These are phyloP conservation scores for Atta texana DNA, from an alignment of 1,140 invertebrate genomes.

Conservation along the genomic window DNA sequence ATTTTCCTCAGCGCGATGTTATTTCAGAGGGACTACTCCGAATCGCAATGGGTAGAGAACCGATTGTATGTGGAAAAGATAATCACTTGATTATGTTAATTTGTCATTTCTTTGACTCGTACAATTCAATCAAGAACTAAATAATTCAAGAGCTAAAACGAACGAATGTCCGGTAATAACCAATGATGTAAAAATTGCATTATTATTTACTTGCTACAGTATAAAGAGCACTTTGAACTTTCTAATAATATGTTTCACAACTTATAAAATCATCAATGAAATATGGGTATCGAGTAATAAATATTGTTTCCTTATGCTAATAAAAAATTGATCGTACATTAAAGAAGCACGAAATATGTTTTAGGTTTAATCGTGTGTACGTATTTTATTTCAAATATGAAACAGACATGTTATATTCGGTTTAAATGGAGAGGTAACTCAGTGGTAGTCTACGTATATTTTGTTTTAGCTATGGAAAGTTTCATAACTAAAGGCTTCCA, in stretches of 20 bases:
- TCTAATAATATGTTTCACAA: too few relatives aligned
- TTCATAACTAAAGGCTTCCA: conserved; percentile 48
- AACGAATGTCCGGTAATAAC: neutral
- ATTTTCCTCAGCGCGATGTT: conserved; percentile 74
- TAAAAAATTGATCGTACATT: neutral
- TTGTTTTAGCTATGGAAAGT: conserved; percentile 23
- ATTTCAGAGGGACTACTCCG: conserved; percentile 73
- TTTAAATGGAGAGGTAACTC: conserved; percentile 1
- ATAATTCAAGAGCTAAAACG: neutral
- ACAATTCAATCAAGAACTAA: neutral
- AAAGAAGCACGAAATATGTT: neutral
- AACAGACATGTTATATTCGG: conserved; percentile 7
- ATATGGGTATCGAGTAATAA: neutral
- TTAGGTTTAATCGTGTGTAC: neutral
- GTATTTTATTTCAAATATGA: neutral
- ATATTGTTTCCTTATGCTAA: neutral
- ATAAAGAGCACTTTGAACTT: too few relatives aligned
- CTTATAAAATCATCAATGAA: neutral
- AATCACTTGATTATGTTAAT: conserved; percentile 61
- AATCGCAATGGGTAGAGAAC: conserved; percentile 70
- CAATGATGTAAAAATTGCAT: neutral
- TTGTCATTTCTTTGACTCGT: conserved; percentile 18
- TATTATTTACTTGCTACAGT: neutral
- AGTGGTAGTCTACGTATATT: conserved; percentile 19
- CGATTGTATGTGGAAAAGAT: conserved; percentile 27